Evolutionary conservation across 2,888 invertebrate species (phyloP).

Genomic region (Hyles lineata): DNA sequence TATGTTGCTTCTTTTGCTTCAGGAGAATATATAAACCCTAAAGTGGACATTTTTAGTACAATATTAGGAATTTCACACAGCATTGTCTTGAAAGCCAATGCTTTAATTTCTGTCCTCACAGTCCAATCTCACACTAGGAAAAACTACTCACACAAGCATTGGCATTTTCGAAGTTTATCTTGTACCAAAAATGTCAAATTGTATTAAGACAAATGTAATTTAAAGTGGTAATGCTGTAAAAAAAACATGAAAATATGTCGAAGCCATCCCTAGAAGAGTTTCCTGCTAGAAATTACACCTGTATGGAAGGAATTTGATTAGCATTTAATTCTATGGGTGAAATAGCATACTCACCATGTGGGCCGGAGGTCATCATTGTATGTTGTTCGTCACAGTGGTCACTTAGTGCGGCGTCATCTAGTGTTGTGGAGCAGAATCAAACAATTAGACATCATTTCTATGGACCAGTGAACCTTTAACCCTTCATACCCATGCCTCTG

Average conservation of each 20-base stretch:
- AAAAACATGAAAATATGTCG: slow-evolving; percentile 20
- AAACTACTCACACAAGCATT: neutral
- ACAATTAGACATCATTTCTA: slow-evolving; percentile 64
- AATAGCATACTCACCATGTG: slow-evolving; percentile 66
- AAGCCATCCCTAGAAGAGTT: neutral
- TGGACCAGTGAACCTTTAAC: slow-evolving; percentile 43
- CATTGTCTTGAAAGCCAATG: neutral
- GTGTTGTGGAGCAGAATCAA: slow-evolving; percentile 79
- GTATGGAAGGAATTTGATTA: slow-evolving; percentile 45
- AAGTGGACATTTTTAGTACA: slow-evolving; percentile 17
- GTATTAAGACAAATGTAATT: neutral
- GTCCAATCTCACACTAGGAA: neutral
- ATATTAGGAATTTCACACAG: neutral
- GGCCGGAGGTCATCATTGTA: slow-evolving; percentile 49
- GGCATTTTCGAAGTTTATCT: neutral
- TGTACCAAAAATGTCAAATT: slow-evolving; percentile 20
- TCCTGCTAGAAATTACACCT: slow-evolving; percentile 40
- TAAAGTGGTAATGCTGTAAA: slow-evolving; percentile 21
- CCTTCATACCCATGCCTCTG: slow-evolving; percentile 36
- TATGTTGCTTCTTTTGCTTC: slow-evolving; percentile 44
- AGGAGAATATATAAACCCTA: slow-evolving; percentile 31
- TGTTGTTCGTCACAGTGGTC: slow-evolving; percentile 54
- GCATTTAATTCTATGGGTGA: slow-evolving; percentile 33
- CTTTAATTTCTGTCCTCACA: neutral
- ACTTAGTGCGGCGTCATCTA: slow-evolving; percentile 66